Evolutionary conservation across 1,140 invertebrate genomes (phyloP).

Genomic region (Orchesella cincta): DNA sequence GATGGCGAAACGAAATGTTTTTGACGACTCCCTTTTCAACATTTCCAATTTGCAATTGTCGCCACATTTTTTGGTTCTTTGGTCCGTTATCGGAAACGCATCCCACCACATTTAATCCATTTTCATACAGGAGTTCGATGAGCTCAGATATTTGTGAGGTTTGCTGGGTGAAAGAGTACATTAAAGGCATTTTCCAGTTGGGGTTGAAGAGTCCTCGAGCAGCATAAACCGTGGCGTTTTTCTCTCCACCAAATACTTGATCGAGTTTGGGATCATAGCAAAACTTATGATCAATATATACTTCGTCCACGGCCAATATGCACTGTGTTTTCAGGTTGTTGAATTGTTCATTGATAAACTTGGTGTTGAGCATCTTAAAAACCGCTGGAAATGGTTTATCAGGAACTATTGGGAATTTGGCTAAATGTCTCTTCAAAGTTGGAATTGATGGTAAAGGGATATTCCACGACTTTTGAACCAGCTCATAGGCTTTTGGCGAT

Average conservation of each 20-base stretch:
- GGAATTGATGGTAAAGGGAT: not conserved
- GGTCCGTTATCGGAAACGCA: not conserved
- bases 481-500: not conserved
- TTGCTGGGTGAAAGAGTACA: not conserved
- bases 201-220: not conserved
- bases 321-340: not conserved
- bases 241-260: slow-evolving; percentile 1
- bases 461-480: not conserved
- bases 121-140: not conserved
- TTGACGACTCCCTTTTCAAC: not conserved
- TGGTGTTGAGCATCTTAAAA: not conserved
- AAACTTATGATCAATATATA: not conserved
- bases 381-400: not conserved
- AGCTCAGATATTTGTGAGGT: not conserved
- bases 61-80: slow-evolving; percentile 8
- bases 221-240: not conserved
- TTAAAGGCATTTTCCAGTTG: not conserved
- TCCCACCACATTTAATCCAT: not conserved
- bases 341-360: not conserved
- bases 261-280: not conserved
- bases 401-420: not conserved
- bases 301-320: not conserved
- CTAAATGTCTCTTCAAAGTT: not conserved
- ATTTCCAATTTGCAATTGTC: not conserved
- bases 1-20: not conserved